Evolutionary conservation across 2,797 vertebrate species (phyloP), one percentile per base, ranked within the genome.

Genomic region (Tamandua tetradactyla): DNA sequence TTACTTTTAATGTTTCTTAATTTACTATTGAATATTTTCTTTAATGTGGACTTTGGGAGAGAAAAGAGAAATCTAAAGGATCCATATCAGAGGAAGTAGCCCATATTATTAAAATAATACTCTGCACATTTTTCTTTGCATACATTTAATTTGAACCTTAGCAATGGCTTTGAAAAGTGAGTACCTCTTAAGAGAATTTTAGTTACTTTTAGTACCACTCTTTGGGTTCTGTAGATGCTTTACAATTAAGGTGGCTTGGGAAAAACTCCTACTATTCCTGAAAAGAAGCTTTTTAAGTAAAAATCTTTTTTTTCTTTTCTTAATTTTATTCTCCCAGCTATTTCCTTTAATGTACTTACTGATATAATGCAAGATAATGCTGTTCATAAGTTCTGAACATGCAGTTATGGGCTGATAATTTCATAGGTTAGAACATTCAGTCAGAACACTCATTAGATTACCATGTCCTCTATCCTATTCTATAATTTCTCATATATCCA

Each of bases 401-500:
- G 96, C 91, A 91, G 83, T 95, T 96, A 95, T 62, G 86, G 90
- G 47, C 92, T 79, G 92, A 97, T 97, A 93, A 96, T 97, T 95
- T 97, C 55, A 74, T 75, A 96, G 95, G 93, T 96, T 95, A 96
- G 97, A 96, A 95, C 93, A 96, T 96, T 96, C 42, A 47, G 94
- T 96, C 94, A 96, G 96, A 96, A 91, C 61, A 79, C 87, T 96
- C 95, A 96, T 95, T 95, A 94, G 82, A 97, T 96, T 95, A 72
- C 64, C 71, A 91, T 90, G 88, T 95, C 80, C 86, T 96, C 87
- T 78, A 66, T 91, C 90, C 59, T 94, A 81, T 94, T 91, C 88
- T 87, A 76, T 95, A 96, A 97, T 96, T 96, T 97, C 94, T 96
- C 95, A 76, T 96, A 94, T 96, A 97, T 96, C 94, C 83, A 97